Evolutionary conservation across 2,113 vertebrate species (phyloP), one percentile per base, ranked within the genome.

Genomic region (Perccottus glenii): DNA sequence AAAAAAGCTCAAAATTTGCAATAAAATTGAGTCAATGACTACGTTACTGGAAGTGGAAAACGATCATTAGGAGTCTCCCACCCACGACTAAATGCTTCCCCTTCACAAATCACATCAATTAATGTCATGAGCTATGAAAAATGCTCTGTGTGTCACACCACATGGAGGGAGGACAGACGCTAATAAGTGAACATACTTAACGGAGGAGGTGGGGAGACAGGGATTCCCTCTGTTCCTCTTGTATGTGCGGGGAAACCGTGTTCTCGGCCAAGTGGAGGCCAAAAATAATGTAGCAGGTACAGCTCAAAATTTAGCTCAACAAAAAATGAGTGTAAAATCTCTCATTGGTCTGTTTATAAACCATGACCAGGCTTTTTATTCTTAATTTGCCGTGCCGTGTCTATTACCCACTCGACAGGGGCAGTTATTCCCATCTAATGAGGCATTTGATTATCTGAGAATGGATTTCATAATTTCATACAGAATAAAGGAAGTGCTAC

Each of bases 41-140:
- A 86, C 80, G 64, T 78, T 79, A 74, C 88, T 91, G 91, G 92
- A 93, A 93, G 90, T 91, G 90, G 91, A 89, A 91, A 88, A 87
- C 33, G 89, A 90, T 93, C 90, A 93, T 93, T 92, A 92, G 90
- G 86, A 87, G 91, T 87, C 88, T 91, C 88, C 92, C 91, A 91
- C 92, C 88, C 92, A 92, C 89, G 84, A 62, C 86, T 84, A 76
- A 90, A 83, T 87, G 85, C 83, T 88, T 85, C 90, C 88, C 89
- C 85, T 87, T 87, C 60, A 73, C 87, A 93, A 93, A 92, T 93
- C 90, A 90, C 84, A 91, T 92, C 90, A 93, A 93, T 93, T 87
- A 91, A 91, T 89, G 90, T 93, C 91, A 90, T 65, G 61, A 80
- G 82, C 80, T 77, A 88, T 92, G 89, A 93, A 76, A 88, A 91